phyloP scores from a whole-genome alignment of 1,140 invertebrate species.

The Ephestia elutella region DNA sequence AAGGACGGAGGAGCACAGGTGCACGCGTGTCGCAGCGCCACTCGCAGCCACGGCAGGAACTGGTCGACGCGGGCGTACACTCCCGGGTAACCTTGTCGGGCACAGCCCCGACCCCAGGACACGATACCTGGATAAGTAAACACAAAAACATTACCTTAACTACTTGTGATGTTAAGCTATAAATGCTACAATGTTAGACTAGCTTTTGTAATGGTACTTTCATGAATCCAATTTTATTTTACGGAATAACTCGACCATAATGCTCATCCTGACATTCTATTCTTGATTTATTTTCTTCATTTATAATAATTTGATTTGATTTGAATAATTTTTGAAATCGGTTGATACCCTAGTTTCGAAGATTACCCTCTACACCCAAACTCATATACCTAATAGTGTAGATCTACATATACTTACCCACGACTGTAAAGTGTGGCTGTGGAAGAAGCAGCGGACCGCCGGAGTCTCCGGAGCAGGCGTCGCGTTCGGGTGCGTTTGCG shows the following conservation, averaged over 20 bases:
- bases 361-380: too few species aligned
- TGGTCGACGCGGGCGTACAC: conserved; percentile 83
- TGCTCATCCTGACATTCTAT: too few species aligned
- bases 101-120: conserved; percentile 87
- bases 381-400: too few species aligned
- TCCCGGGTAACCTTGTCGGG: conserved; percentile 82
- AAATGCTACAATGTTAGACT: too few species aligned
- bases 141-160: neutral
- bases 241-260: too few species aligned
- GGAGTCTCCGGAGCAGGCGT: conserved; percentile 81
- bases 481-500: conserved; percentile 80
- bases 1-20: conserved; percentile 46
- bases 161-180: too few species aligned
- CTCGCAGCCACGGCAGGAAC: conserved; percentile 77
- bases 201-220: too few species aligned
- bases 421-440: conserved; percentile 56
- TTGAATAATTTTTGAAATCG: too few species aligned
- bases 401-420: conserved; percentile 39
- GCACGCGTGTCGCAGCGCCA: conserved; percentile 56
- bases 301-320: too few species aligned
- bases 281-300: too few species aligned
- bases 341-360: too few species aligned
- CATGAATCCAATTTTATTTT: too few species aligned
- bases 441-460: conserved; percentile 61
- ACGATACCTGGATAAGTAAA: conserved; percentile 75